Conservation (phyloP, 1,140 invertebrate genomes). For the Pseudobourletiella spinata region DNA sequence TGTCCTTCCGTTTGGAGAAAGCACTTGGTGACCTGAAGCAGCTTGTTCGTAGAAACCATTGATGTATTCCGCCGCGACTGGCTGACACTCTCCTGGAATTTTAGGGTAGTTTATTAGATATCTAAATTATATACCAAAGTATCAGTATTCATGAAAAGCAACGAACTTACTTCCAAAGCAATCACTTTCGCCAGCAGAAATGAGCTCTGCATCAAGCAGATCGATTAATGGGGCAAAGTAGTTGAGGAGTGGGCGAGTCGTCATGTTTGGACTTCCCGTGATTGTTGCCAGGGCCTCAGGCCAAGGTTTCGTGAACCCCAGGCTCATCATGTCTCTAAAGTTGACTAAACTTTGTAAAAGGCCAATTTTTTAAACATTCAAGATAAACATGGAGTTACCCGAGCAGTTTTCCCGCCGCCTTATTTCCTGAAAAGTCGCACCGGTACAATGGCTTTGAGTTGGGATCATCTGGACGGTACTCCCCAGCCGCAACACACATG, state of each 20-base stretch:
- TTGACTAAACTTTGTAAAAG: background rate
- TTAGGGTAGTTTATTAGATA: background rate
- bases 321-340: slow-evolving; percentile 42
- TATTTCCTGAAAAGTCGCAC: slow-evolving; percentile 44
- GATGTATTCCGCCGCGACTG: slow-evolving; percentile 24
- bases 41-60: slow-evolving; percentile 21
- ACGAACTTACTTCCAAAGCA: slow-evolving; percentile 32
- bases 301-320: slow-evolving; percentile 45
- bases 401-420: slow-evolving; percentile 40
- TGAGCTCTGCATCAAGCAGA: slow-evolving; percentile 27
- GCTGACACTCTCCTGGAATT: slow-evolving; percentile 24
- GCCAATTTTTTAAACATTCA: background rate
- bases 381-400: slow-evolving; percentile 30
- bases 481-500: slow-evolving; percentile 40
- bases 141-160: background rate
- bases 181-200: slow-evolving; percentile 20
- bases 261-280: slow-evolving; percentile 41
- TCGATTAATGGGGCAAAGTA: slow-evolving; percentile 37
- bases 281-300: slow-evolving; percentile 41
- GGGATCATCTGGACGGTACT: slow-evolving; percentile 36
- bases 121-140: background rate
- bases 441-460: slow-evolving; percentile 39
- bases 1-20: too few species aligned
- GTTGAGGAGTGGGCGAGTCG: slow-evolving; percentile 38
- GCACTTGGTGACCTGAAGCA: slow-evolving; percentile 8